Conservation (phyloP, 2,888 invertebrate genomes). For the Hypselothyrea guttata region DNA sequence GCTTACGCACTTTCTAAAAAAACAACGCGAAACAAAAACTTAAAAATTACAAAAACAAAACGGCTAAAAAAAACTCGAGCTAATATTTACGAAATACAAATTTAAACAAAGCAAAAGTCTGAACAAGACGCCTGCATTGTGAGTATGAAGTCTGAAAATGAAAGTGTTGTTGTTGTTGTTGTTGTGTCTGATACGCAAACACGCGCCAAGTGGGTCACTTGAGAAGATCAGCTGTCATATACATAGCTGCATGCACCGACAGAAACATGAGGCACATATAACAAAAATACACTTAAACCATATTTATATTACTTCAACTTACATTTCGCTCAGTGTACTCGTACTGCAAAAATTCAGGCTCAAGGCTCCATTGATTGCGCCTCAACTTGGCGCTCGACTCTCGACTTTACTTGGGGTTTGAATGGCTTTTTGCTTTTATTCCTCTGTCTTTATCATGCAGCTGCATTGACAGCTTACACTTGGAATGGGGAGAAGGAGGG, state of each 20-base stretch:
- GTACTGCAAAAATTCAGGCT: slow-evolving; percentile 60
- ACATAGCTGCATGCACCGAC: slow-evolving; percentile 3
- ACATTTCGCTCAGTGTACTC: not conserved
- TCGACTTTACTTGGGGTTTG: slow-evolving; percentile 8
- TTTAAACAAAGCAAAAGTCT: slow-evolving; percentile 45
- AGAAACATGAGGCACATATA: not conserved
- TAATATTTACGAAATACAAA: slow-evolving; percentile 72
- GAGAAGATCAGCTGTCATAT: slow-evolving; percentile 75
- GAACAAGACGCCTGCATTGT: slow-evolving; percentile 68
- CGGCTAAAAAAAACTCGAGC: slow-evolving; percentile 30
- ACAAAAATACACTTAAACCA: not conserved
- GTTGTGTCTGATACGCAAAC: slow-evolving; percentile 52
- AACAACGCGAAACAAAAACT: slow-evolving; percentile 23
- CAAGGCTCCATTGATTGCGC: slow-evolving; percentile 52
- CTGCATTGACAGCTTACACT: slow-evolving; percentile 51
- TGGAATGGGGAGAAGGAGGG: not conserved
- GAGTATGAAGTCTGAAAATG: slow-evolving; percentile 55
- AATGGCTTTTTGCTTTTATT: too few species aligned
- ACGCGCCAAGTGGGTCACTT: slow-evolving; percentile 74
- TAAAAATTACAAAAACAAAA: slow-evolving; percentile 17
- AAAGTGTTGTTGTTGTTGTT: slow-evolving; percentile 60
- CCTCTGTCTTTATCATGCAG: slow-evolving; percentile 42
- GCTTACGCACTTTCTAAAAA: slow-evolving; percentile 75
- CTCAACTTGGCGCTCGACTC: too few species aligned
- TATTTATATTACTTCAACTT: slow-evolving; percentile 9